Conservation (phyloP, 2,888 invertebrate species). For the Acleris holmiana region DNA sequence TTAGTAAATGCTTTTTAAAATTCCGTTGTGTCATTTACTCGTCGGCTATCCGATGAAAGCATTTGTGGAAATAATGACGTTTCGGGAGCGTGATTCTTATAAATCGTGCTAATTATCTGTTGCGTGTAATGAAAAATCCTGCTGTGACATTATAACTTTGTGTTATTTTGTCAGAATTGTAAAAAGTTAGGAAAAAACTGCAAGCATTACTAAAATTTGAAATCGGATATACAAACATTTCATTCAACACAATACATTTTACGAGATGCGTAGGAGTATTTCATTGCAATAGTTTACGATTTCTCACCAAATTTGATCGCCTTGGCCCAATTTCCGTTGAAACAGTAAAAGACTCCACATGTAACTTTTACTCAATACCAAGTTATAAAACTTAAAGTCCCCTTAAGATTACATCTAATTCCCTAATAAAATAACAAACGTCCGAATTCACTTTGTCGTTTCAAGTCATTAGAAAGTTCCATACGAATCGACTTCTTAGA, state of each 20-base stretch:
- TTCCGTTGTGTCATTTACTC: slow-evolving; percentile 44
- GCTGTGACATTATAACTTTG: neutral
- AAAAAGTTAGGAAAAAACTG: too few relatives aligned
- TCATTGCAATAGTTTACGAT: slow-evolving; percentile 17
- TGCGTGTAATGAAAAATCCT: slow-evolving; percentile 45
- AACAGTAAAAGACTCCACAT: slow-evolving; percentile 2
- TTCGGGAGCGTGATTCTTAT: slow-evolving; percentile 65
- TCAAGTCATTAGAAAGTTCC: slow-evolving; percentile 61
- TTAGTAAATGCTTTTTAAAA: slow-evolving; percentile 42
- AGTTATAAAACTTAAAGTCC: slow-evolving; percentile 19
- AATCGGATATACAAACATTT: neutral
- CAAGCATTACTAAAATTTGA: neutral
- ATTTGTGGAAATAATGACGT: slow-evolving; percentile 62
- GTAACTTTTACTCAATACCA: slow-evolving; percentile 5
- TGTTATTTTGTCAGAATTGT: too few relatives aligned
- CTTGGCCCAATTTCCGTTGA: neutral
- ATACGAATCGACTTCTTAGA: slow-evolving; percentile 63
- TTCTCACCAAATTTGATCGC: slow-evolving; percentile 1
- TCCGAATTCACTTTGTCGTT: slow-evolving; percentile 61
- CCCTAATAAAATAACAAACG: slow-evolving; percentile 37
- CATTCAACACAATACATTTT: neutral
- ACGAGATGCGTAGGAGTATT: neutral
- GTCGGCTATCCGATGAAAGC: slow-evolving; percentile 51
- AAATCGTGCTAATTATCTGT: slow-evolving; percentile 68
- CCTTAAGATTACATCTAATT: slow-evolving; percentile 23